Evolutionary conservation across 1,140 invertebrate species (phyloP), one percentile per base, ranked within the genome.

Genomic region (Trichonephila clavata): DNA sequence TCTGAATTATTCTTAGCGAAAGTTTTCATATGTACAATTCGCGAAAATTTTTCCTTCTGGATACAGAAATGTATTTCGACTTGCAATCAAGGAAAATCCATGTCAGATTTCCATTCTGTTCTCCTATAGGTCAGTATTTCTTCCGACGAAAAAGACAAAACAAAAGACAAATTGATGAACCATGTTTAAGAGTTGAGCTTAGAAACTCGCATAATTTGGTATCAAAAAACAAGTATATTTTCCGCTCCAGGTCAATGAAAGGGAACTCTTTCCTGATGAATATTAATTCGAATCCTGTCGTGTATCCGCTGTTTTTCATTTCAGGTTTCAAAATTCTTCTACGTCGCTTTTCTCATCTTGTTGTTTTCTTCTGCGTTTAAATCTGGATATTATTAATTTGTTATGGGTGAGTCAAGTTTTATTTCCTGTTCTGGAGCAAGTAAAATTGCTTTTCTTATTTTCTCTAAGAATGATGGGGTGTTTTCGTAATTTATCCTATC

Each of bases 201-300:
- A 32, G 18, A 27, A 77, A 27, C n/a, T 4, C 27, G 1, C 71
- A 20, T 77, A 32, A 16, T 13, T 13, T 50, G 24, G n/a, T n/a
- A 39, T 20, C 32, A 77, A 77, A 32, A 32, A 39, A 39, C 14
- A 18, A 63, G 18, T 63, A 21, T 39, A 39, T 39, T 77, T 18
- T 77, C 71, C 16, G 16, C 27, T 77, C 10, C 27, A 77, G 71
- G 71, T 77, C 71, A 77, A 18, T 77, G 71, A 77, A 77, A 77
- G 71, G 27, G 32, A 77, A 77, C 71, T 77, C 27, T 77, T 77
- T 77, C 71, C 71, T 77, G 3, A 10, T 77, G 71, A 77, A 77
- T 77, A 32, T 77, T 77, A 32, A 77, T 32, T 18, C 27, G 71
- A 77, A 77, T 39, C 71, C 27, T 32, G 71, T 77, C 32, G 39